phyloP scores from a whole-genome alignment of 2,888 invertebrate genomes.

The Amblyteles armatorius region DNA sequence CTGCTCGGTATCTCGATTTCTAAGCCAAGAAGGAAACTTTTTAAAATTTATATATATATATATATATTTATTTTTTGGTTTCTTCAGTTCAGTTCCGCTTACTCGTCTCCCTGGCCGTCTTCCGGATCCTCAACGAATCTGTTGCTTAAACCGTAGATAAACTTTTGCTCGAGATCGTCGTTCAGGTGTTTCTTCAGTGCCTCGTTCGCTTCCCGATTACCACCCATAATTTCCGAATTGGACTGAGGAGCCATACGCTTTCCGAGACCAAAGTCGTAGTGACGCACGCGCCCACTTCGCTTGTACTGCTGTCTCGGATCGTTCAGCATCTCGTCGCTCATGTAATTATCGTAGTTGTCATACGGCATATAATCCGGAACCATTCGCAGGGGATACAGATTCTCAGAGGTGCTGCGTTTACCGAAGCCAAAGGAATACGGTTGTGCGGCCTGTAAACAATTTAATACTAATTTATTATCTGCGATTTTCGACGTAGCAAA shows the following conservation, averaged over 20 bases:
- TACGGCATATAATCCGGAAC: constrained; percentile 74
- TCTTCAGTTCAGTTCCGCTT: not conserved
- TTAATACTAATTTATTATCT: not conserved
- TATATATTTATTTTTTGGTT: constrained; percentile 22
- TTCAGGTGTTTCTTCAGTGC: constrained; percentile 22
- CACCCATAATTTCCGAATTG: constrained; percentile 38
- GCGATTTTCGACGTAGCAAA: not conserved
- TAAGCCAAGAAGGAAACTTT: constrained; percentile 13
- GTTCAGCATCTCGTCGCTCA: constrained; percentile 38
- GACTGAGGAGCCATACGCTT: constrained; percentile 82
- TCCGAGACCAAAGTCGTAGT: constrained; percentile 87
- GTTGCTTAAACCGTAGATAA: constrained; percentile 77
- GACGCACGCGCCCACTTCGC: constrained; percentile 63
- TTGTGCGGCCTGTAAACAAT: constrained; percentile 85
- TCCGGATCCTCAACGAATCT: constrained; percentile 72
- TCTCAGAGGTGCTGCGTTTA: constrained; percentile 85
- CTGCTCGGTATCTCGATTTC: constrained; percentile 33
- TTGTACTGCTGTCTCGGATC: constrained; percentile 46
- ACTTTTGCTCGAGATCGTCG: constrained; percentile 68
- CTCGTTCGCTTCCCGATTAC: constrained; percentile 50
- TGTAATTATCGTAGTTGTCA: constrained; percentile 71
- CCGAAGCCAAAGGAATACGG: constrained; percentile 91
- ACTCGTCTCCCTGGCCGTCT: constrained; percentile 54
- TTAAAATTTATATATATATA: constrained; percentile 4
- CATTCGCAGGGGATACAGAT: constrained; percentile 77